phyloP scores from a whole-genome alignment of 1,140 invertebrate species.

The Rhagoletis zephyria region DNA sequence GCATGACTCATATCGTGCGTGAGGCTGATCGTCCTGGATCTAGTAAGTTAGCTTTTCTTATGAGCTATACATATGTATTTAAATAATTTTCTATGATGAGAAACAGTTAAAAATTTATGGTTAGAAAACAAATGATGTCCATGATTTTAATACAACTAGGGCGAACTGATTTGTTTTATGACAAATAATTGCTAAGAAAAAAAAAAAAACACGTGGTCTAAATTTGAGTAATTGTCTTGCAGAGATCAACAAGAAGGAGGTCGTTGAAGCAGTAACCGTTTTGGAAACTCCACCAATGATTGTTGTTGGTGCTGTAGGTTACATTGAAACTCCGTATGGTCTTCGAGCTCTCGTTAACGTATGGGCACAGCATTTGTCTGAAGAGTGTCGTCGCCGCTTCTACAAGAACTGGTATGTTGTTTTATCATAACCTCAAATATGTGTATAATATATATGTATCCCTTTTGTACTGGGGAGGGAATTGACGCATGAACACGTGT shows the following conservation, averaged over 20 bases:
- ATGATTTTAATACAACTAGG: slow-evolving; percentile 72
- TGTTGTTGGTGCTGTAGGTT: slow-evolving; percentile 96
- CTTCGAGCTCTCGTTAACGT: slow-evolving; percentile 94
- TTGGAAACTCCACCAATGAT: slow-evolving; percentile 99
- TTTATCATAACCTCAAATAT: slow-evolving; percentile 57
- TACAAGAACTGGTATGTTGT: slow-evolving; percentile 98
- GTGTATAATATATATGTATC: slow-evolving; percentile 59
- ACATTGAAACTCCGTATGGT: slow-evolving; percentile 98
- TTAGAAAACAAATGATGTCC: slow-evolving; percentile 71
- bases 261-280: slow-evolving; percentile 98
- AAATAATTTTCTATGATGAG: slow-evolving; percentile 64
- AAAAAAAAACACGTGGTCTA: background rate
- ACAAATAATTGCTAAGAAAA: background rate
- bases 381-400: slow-evolving; percentile 97
- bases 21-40: slow-evolving; percentile 99
- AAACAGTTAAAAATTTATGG: slow-evolving; percentile 70
- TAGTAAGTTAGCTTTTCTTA: slow-evolving; percentile 80
- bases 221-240: slow-evolving; percentile 56
- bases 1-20: slow-evolving; percentile 99
- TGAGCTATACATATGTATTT: background rate
- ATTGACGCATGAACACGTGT: slow-evolving; percentile 32
- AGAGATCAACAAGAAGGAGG: slow-evolving; percentile 99
- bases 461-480: slow-evolving; percentile 50
- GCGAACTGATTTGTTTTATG: slow-evolving; percentile 69
- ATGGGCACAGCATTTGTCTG: slow-evolving; percentile 98